Base-by-base conservation (phyloP, 2,113 vertebrate species). In the Oryzias melastigma region DNA sequence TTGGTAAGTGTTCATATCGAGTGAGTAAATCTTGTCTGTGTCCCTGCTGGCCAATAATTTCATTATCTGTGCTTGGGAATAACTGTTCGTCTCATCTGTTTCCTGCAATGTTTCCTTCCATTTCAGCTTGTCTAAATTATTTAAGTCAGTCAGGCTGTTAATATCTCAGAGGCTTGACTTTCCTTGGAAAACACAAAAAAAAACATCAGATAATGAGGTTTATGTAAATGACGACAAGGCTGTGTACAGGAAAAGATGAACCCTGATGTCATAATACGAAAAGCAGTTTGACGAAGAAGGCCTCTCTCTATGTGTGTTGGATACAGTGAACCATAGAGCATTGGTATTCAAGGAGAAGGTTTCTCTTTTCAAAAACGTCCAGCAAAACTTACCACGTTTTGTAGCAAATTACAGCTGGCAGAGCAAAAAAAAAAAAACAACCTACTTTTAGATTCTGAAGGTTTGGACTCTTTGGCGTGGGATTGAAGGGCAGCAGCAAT, bases 401-500 rank as follows among this genome's bases (percentile, higher is more conserved):
- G 78, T 86, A 35, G 35, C 61, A 81, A 77, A 76, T 75, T 69
- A 73, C 68, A 81, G 80, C 73, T 72, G 71, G 44, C 25, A 44
- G 76, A 82, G 65, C 1, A 35, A 75, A 79, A 78, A 75, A 70
- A 22, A 22, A 22, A 22, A 22, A 22, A 22, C 2, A 58, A 52
- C 67, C 73, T 49, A 29, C 61, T 20, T 79, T 62, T 61, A 25
- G 53, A 52, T 14, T 43, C 35, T 52, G 44, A 67, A 61, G 58
- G 73, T 83, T 80, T 79, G 47, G 71, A 75, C 76, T 16, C 49
- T 43, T 56, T 78, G 68, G 41, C 64, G 69, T 73, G 70, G 86
- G 77, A 78, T 78, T 61, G 75, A 58, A 48, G 68, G 72, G 63
- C 83, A 85, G 75, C 86, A 85, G 79, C 84, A 76, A 79, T 49